Conservation (phyloP, 1,140 invertebrate genomes). For the Halotydeus destructor region DNA sequence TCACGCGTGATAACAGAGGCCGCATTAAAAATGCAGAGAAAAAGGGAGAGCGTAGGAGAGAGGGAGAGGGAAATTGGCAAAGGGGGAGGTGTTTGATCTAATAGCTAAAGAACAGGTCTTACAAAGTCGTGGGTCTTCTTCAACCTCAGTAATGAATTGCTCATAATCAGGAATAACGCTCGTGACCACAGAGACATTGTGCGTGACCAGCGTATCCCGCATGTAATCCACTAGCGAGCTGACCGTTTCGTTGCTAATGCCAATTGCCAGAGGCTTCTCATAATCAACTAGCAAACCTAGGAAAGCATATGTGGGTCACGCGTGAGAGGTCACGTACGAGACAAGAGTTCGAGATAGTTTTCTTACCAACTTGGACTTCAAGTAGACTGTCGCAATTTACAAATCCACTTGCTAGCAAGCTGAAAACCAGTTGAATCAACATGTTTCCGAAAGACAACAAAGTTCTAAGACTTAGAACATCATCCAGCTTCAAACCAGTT, state of each 20-base stretch:
- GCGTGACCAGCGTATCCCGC: neutral
- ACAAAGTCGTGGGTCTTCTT: slow-evolving; percentile 4
- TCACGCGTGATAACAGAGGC: too few species aligned
- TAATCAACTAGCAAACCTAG: neutral
- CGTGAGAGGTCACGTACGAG: too few species aligned
- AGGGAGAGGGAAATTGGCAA: neutral
- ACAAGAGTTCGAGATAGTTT: too few species aligned
- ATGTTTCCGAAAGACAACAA: too few species aligned
- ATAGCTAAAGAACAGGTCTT: neutral
- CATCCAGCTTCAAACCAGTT: too few species aligned
- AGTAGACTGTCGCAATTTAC: too few species aligned
- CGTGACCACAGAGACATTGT: neutral
- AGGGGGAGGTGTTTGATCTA: neutral
- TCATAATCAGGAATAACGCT: neutral
- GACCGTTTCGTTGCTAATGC: slow-evolving; percentile 1
- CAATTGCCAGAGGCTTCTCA: neutral
- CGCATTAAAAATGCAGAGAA: too few species aligned
- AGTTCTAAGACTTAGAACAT: too few species aligned
- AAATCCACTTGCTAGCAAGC: too few species aligned
- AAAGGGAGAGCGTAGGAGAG: neutral
- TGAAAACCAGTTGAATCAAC: too few species aligned
- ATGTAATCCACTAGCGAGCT: neutral
- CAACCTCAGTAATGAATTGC: neutral
- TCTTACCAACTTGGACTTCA: too few species aligned
- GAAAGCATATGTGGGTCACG: too few species aligned